A percentile compares a stretch with the other conserved stretches of the same genome.
Evolutionary conservation across 2,113 vertebrate species (phyloP).

Genomic region (cattle (Bos taurus)): DNA sequence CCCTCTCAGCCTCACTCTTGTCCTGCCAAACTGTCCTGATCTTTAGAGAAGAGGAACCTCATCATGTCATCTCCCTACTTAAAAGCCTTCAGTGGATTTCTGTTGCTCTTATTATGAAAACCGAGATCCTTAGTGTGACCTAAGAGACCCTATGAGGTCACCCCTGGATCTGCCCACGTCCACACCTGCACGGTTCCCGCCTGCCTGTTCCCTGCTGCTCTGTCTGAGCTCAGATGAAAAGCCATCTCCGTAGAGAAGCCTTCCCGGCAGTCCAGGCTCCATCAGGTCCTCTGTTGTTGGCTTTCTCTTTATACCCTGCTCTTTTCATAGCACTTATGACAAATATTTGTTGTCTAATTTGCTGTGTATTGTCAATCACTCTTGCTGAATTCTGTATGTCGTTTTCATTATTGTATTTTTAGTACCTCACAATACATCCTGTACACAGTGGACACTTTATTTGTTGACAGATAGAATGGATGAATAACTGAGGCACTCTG

Average conservation of each 20-base stretch:
- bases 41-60: background rate
- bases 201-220: background rate
- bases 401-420: background rate
- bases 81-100: background rate
- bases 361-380: background rate
- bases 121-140: background rate
- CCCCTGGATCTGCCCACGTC: background rate
- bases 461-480: background rate
- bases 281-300: background rate
- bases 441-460: background rate
- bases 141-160: background rate
- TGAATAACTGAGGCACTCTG: background rate
- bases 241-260: background rate
- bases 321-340: background rate
- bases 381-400: background rate
- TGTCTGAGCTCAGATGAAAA: background rate
- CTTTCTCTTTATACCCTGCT: background rate
- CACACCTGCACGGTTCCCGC: rapidly evolving
- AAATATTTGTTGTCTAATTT: background rate
- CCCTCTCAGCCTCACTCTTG: background rate
- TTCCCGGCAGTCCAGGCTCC: background rate
- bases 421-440: background rate
- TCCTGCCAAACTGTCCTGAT: background rate
- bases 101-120: background rate
- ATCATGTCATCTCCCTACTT: background rate